Base-by-base conservation (phyloP, 2,888 invertebrate genomes). In the Sericinus montela region DNA sequence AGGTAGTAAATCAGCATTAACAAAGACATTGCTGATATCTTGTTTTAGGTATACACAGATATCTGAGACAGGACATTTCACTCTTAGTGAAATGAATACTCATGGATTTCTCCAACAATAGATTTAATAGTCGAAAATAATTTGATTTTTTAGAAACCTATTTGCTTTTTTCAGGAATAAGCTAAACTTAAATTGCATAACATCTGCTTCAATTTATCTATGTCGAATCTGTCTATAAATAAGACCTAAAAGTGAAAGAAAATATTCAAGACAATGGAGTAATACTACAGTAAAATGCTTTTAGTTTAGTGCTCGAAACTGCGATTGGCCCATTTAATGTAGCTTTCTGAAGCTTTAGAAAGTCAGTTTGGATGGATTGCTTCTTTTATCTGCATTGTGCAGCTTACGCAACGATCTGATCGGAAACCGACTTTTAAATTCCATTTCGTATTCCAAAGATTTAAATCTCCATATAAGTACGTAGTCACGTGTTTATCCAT, bases 251-350 rank as follows among this genome's bases (percentile, higher is more conserved):
- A 29, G 3, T n/a, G 29, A 29, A 29, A n/a, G 10, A n/a, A 30
- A 13, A 4, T 11, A 30, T 30, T 30, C 25, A 19, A 19, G 19
- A 25, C 25, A 8, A 5, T 25, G 3, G 4, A 13, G 6, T 10
- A 34, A 10, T 34, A 34, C 11, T 37, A 45, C 45, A 45, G 30
- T 38, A 29, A 29, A 45, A 45, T 19, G 45, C 45, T 45, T 45
- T 45, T 32, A 45, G 38, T 45, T 45, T 11, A 8, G 15, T 19
- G 16, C 37, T 38, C 30, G 15, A 36, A 45, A 29, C 45, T 13
- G 30, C 37, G 45, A 32, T 32, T 38, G 38, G 37, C 45, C 45
- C 8, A 30, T n/a, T 8, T 38, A 25, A 23, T 23, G 23, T 13
- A 23, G 13, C 38, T 30, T 30, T 30, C 30, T 11, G 11, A 11